phyloP scores from a whole-genome alignment of 1,140 invertebrate genomes.

The Zaprionus nigranus region DNA sequence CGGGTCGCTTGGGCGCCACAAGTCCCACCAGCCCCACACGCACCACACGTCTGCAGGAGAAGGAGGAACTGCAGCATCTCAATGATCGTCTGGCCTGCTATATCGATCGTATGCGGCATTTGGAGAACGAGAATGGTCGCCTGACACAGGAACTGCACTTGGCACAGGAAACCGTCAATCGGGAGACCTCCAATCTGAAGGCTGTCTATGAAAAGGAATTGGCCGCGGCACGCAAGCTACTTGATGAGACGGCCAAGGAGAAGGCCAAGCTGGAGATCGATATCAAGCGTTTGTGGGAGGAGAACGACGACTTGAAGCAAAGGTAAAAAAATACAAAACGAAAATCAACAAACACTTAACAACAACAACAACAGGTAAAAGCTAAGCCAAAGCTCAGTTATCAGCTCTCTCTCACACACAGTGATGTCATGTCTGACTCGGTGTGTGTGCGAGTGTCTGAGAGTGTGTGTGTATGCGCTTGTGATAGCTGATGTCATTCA shows the following conservation, averaged over 20 bases:
- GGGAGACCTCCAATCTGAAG: slow-evolving; percentile 95
- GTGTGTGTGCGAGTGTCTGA: neutral
- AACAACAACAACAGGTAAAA: slow-evolving; percentile 29
- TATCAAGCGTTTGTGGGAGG: slow-evolving; percentile 92
- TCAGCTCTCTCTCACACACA: slow-evolving; percentile 30
- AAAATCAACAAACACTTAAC: slow-evolving; percentile 14
- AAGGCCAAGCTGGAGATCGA: slow-evolving; percentile 97
- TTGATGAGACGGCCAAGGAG: slow-evolving; percentile 96
- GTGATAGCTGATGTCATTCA: slow-evolving; percentile 70
- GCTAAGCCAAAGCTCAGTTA: slow-evolving; percentile 23
- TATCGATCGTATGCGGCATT: slow-evolving; percentile 95
- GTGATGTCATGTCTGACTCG: slow-evolving; percentile 69
- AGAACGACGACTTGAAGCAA: slow-evolving; percentile 93
- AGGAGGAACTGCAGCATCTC: slow-evolving; percentile 95
- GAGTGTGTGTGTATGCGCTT: neutral
- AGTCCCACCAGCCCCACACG: slow-evolving; percentile 91
- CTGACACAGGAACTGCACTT: slow-evolving; percentile 92
- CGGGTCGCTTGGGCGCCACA: slow-evolving; percentile 51
- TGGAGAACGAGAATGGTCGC: slow-evolving; percentile 96
- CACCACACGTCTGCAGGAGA: slow-evolving; percentile 95
- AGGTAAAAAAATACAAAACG: slow-evolving; percentile 87
- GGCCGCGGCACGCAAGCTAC: slow-evolving; percentile 92
- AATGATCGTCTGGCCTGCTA: slow-evolving; percentile 98
- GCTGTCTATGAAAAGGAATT: slow-evolving; percentile 97
- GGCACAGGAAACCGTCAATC: slow-evolving; percentile 91